Evolutionary conservation across 1,140 invertebrate genomes (phyloP).

Genomic region (Eupeodes corollae): DNA sequence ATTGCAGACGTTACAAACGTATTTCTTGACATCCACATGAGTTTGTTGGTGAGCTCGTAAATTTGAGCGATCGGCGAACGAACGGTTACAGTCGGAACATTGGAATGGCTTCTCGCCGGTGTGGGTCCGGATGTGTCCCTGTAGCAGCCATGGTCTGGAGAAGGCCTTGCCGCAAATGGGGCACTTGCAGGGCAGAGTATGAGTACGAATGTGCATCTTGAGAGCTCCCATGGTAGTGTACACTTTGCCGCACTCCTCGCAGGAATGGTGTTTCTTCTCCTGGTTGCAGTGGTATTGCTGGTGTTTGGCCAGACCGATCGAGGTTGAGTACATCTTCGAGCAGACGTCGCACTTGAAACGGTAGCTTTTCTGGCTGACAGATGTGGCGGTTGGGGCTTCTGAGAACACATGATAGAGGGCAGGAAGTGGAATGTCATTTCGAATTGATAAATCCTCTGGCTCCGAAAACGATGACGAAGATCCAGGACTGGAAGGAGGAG

Average conservation of each 20-base stretch:
- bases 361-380: slow-evolving; percentile 39
- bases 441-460: slow-evolving; percentile 33
- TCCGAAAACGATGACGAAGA: slow-evolving; percentile 22
- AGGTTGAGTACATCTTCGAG: slow-evolving; percentile 90
- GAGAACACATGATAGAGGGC: slow-evolving; percentile 33
- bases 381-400: slow-evolving; percentile 14
- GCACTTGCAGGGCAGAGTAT: slow-evolving; percentile 93
- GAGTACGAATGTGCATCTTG: slow-evolving; percentile 60
- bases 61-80: slow-evolving; percentile 88
- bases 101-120: slow-evolving; percentile 87
- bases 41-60: slow-evolving; percentile 58
- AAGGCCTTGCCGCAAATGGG: slow-evolving; percentile 93
- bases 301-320: slow-evolving; percentile 88
- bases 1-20: slow-evolving; percentile 41
- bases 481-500: slow-evolving; percentile 32
- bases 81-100: slow-evolving; percentile 85
- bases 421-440: slow-evolving; percentile 31
- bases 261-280: slow-evolving; percentile 40
- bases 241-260: slow-evolving; percentile 43
- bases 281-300: slow-evolving; percentile 75
- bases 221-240: slow-evolving; percentile 45
- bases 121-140: slow-evolving; percentile 88
- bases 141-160: slow-evolving; percentile 89
- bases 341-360: slow-evolving; percentile 84
- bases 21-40: slow-evolving; percentile 44